Conservation (phyloP, 2,888 invertebrate species). For the Ochropleura plecta region DNA sequence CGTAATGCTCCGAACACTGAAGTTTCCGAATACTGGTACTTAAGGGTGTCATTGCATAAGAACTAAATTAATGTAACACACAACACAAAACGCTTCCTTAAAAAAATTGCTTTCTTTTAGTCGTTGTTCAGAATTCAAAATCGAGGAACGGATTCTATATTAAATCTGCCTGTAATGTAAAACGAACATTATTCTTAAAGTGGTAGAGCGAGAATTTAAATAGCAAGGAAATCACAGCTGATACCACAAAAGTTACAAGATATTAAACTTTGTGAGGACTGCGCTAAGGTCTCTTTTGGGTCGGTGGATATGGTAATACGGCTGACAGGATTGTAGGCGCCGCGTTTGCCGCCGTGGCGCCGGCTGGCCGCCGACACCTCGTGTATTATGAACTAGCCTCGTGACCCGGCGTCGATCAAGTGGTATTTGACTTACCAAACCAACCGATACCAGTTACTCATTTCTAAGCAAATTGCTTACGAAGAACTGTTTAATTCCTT, state of each 20-base stretch:
- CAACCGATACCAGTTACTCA: conserved; percentile 79
- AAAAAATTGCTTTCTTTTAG: conserved; percentile 88
- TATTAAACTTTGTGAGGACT: conserved; percentile 49
- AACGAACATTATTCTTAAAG: conserved; percentile 62
- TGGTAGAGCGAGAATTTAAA: conserved; percentile 71
- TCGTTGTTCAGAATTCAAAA: conserved; percentile 87
- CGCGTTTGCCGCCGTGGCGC: conserved; percentile 88
- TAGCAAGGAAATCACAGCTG: conserved; percentile 73
- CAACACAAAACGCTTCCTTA: conserved; percentile 83
- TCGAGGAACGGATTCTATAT: conserved; percentile 83
- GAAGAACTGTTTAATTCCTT: conserved; percentile 70
- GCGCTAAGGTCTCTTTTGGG: conserved; percentile 65
- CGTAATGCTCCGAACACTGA: conserved; percentile 27
- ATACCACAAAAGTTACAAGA: conserved; percentile 58
- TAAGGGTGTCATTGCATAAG: conserved; percentile 71
- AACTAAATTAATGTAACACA: conserved; percentile 78
- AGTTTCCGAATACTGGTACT: conserved; percentile 29
- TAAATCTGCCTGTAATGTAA: conserved; percentile 50
- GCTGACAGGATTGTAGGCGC: conserved; percentile 89
- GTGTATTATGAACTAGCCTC: conserved; percentile 90
- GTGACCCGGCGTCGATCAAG: conserved; percentile 89
- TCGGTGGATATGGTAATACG: conserved; percentile 67
- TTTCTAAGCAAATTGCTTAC: conserved; percentile 81
- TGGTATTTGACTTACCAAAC: conserved; percentile 87
- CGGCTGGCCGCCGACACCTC: conserved; percentile 89